A percentile compares a stretch with the other conserved stretches of the same genome.
These are phyloP conservation scores for Eubasilissa regina DNA, from an alignment of 1,140 invertebrate genomes.

Conservation along the genomic window DNA sequence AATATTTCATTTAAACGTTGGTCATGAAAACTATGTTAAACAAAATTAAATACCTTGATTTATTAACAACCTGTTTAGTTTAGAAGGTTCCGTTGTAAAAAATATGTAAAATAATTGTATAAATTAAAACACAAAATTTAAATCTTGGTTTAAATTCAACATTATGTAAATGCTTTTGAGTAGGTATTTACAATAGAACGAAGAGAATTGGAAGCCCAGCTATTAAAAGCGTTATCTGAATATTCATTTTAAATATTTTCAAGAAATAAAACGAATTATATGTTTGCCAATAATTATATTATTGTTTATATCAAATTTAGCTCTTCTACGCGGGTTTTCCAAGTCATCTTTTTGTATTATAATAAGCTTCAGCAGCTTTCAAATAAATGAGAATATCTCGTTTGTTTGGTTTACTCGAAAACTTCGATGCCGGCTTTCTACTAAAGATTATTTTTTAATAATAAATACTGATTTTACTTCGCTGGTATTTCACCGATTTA, in stretches of 20 bases:
- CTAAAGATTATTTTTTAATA: too few species aligned
- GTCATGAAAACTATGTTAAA: background rate
- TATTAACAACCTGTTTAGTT: too few species aligned
- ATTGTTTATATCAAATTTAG: background rate
- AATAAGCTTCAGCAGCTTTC: conserved; percentile 4
- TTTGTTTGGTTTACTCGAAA: background rate
- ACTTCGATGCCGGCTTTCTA: conserved; percentile 1
- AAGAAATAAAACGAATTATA: background rate
- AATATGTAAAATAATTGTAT: conserved; percentile 4
- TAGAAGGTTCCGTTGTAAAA: background rate
- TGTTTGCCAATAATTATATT: too few species aligned
- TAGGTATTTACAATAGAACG: conserved; percentile 5
- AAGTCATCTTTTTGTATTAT: background rate
- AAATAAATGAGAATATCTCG: conserved; percentile 16
- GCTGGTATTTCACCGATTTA: too few species aligned
- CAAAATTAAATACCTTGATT: too few species aligned
- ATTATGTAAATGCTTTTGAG: conserved; percentile 13
- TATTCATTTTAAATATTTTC: background rate
- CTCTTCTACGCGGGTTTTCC: conserved; percentile 4
- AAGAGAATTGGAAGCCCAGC: background rate
- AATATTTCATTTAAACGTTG: background rate
- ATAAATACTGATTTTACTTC: too few species aligned
- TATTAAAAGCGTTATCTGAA: background rate
- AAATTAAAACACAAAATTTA: conserved; percentile 9
- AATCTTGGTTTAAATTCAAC: conserved; percentile 2